Evolutionary conservation across 2,888 invertebrate species (phyloP).

Genomic region (Leistus spinibarbis): DNA sequence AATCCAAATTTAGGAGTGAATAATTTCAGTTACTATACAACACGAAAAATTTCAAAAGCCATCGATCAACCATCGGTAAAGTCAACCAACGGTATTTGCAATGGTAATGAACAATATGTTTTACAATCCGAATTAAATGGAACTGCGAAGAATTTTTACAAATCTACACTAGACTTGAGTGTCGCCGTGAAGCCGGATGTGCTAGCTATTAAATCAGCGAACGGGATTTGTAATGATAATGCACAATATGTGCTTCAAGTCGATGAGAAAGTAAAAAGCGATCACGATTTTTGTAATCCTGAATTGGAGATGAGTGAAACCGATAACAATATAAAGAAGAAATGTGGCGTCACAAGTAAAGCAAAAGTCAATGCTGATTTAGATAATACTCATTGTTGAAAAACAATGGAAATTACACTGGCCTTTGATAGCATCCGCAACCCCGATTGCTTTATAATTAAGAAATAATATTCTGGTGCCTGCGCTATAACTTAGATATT

Average conservation of each 20-base stretch:
- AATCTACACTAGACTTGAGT: neutral
- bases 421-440: no score
- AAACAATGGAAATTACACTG: neutral
- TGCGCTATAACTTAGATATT: no score
- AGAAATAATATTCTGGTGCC: no score
- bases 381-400: neutral
- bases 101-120: conserved; percentile 27
- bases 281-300: neutral
- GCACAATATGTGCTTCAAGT: neutral
- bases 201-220: neutral
- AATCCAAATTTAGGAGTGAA: conserved; percentile 60
- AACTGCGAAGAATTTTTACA: conserved; percentile 14
- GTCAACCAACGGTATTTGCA: conserved; percentile 23
- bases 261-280: neutral
- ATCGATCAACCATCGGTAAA: conserved; percentile 3
- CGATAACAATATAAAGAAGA: neutral
- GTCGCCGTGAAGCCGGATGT: neutral
- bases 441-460: no score
- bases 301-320: neutral
- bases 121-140: conserved; percentile 21
- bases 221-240: neutral
- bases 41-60: conserved; percentile 22
- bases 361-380: neutral
- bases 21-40: conserved; percentile 23
- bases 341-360: neutral